Evolutionary conservation across 2,888 invertebrate species (phyloP).

Genomic region (Dorcus parallelipipedus): DNA sequence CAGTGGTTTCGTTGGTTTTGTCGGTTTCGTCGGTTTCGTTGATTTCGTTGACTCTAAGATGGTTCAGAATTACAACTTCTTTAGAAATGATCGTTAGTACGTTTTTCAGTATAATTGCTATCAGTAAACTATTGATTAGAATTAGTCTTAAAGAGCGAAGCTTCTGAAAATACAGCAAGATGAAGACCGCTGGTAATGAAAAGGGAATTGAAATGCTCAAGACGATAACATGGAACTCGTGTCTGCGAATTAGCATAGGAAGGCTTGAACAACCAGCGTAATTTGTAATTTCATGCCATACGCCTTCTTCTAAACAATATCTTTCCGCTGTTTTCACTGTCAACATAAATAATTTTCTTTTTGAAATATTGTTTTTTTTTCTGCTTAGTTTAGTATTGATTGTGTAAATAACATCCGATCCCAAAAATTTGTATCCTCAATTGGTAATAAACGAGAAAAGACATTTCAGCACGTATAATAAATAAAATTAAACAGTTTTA

Average conservation of each 20-base stretch:
- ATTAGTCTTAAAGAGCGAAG: slow-evolving; percentile 52
- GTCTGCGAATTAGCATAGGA: slow-evolving; percentile 52
- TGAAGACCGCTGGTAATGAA: slow-evolving; percentile 57
- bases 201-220: slow-evolving; percentile 53
- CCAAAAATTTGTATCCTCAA: too few relatives aligned
- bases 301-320: slow-evolving; percentile 52
- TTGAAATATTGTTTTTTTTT: too few relatives aligned
- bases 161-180: slow-evolving; percentile 56
- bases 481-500: too few relatives aligned
- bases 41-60: slow-evolving; percentile 51
- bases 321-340: slow-evolving; percentile 41
- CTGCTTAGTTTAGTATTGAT: too few relatives aligned
- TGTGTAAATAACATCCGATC: too few relatives aligned
- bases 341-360: too few relatives aligned
- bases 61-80: slow-evolving; percentile 57
- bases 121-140: slow-evolving; percentile 59
- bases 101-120: slow-evolving; percentile 58
- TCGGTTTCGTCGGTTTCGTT: slow-evolving; percentile 52
- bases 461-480: too few relatives aligned
- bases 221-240: slow-evolving; percentile 54
- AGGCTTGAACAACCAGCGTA: slow-evolving; percentile 58
- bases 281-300: slow-evolving; percentile 57
- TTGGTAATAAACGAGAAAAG: too few relatives aligned
- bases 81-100: slow-evolving; percentile 59
- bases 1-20: too few relatives aligned